These are phyloP conservation scores for Lucifuga dentata DNA, from an alignment of 2,113 vertebrate species.

Conservation along the genomic window DNA sequence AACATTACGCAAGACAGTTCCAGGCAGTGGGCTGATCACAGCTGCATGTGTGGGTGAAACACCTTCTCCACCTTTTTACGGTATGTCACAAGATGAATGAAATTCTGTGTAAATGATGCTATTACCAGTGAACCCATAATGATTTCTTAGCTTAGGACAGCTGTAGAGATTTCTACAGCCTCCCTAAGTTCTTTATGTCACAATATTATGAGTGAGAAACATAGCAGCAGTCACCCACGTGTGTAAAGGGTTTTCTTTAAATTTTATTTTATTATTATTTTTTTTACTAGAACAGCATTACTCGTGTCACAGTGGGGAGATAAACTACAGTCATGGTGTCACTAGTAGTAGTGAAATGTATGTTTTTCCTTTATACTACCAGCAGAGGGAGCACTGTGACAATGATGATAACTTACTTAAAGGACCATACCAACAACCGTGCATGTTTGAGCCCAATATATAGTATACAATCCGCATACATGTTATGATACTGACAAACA, in stretches of 20 bases:
- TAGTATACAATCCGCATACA: no score
- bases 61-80: constrained; percentile 7
- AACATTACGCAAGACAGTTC: constrained; percentile 39
- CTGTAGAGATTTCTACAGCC: constrained; percentile 19
- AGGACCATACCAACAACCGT: no score
- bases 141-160: constrained; percentile 33
- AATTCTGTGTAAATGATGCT: constrained; percentile 23
- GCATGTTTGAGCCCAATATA: no score
- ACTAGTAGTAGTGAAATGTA: neutral
- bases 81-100: constrained; percentile 14
- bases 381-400: constrained; percentile 52
- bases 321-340: constrained; percentile 18
- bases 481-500: no score
- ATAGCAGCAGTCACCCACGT: constrained; percentile 29
- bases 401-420: neutral
- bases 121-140: neutral
- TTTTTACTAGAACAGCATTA: constrained; percentile 34
- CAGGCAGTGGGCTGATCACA: constrained; percentile 20
- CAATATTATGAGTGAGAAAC: constrained; percentile 33
- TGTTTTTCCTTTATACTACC: constrained; percentile 20
- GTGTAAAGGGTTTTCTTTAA: constrained; percentile 41
- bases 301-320: constrained; percentile 38
- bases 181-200: constrained; percentile 41
- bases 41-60: neutral
- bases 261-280: no score